Conservation (phyloP, 2,113 vertebrate species). For the Semicossyphus pulcher region DNA sequence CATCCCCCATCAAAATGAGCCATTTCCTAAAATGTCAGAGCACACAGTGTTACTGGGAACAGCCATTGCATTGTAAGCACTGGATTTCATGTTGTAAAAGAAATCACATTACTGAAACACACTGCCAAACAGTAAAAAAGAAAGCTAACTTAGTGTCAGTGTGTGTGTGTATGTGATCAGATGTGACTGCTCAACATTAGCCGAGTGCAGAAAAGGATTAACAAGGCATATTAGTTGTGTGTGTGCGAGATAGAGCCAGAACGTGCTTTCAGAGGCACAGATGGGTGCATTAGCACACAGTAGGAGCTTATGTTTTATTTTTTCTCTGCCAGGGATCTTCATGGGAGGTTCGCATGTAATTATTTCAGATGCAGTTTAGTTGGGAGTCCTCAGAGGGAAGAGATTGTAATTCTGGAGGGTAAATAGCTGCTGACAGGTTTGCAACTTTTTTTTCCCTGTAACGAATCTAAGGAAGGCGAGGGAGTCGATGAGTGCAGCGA, state of each 20-base stretch:
- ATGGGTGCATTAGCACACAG: conserved; percentile 37
- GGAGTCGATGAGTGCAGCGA: conserved; percentile 30
- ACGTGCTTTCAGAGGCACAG: conserved; percentile 22
- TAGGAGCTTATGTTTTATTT: conserved; percentile 38
- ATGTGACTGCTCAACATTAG: neutral
- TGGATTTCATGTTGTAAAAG: too few relatives aligned
- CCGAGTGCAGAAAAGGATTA: conserved; percentile 10
- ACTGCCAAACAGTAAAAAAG: neutral
- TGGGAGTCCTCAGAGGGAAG: conserved; percentile 7
- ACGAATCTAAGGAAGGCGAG: conserved; percentile 4
- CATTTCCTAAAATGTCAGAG: too few relatives aligned
- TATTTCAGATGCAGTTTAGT: conserved; percentile 37
- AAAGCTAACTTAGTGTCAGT: neutral
- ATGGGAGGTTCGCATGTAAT: conserved; percentile 33
- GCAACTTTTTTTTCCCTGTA: neutral
- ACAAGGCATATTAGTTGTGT: neutral
- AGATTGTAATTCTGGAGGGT: conserved; percentile 2
- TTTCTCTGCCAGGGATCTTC: conserved; percentile 14
- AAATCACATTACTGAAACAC: too few relatives aligned
- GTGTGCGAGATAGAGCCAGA: neutral
- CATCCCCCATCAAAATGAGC: too few relatives aligned
- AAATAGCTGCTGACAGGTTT: conserved; percentile 14
- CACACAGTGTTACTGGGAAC: too few relatives aligned
- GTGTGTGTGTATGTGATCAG: neutral
- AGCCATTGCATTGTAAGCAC: too few relatives aligned